phyloP scores from a whole-genome alignment of 2,888 invertebrate species.

The Helobdella robusta region DNA sequence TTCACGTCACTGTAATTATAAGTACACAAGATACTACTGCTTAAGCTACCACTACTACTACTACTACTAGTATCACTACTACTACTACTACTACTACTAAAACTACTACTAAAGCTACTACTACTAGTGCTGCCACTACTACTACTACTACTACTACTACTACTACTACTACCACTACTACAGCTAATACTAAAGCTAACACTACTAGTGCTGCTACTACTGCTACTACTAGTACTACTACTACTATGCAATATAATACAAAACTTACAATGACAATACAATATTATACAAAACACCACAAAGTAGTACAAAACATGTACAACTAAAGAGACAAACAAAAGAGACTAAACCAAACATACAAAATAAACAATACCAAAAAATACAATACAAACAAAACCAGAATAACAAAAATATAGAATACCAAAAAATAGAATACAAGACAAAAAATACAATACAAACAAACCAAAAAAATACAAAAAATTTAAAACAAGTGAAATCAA shows the following conservation, averaged over 20 bases:
- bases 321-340: no score
- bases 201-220: slow-evolving; percentile 25
- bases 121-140: slow-evolving; percentile 15
- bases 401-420: no score
- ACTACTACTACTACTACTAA: neutral
- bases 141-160: slow-evolving; percentile 24
- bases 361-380: no score
- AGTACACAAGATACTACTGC: neutral
- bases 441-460: no score
- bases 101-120: neutral
- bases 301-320: no score
- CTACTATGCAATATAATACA: neutral
- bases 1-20: no score
- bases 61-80: neutral
- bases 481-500: no score
- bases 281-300: no score
- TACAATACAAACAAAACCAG: no score
- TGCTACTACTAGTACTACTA: slow-evolving; percentile 25
- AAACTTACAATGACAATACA: neutral
- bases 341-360: no score
- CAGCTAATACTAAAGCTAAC: slow-evolving; percentile 17
- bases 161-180: slow-evolving; percentile 21
- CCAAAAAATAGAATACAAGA: no score
- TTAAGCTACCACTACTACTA: neutral
- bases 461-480: no score